phyloP scores from a whole-genome alignment of 2,888 invertebrate species.

The Tetragonisca angustula region DNA sequence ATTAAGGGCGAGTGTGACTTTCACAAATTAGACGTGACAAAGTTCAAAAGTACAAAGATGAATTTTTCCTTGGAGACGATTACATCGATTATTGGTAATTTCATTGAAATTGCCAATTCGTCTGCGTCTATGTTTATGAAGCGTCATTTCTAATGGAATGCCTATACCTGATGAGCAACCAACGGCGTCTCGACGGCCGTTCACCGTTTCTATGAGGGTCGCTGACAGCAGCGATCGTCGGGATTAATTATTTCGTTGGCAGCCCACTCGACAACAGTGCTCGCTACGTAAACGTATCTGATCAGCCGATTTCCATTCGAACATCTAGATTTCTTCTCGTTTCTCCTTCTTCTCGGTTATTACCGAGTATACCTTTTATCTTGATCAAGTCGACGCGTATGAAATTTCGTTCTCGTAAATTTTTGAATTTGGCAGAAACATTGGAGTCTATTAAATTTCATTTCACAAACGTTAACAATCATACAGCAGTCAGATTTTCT shows the following conservation, averaged over 20 bases:
- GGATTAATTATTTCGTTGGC: constrained; percentile 38
- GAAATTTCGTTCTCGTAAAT: too few relatives aligned
- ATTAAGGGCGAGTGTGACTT: too few relatives aligned
- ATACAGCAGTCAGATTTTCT: too few relatives aligned
- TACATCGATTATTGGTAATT: too few relatives aligned
- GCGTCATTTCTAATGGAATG: constrained; percentile 35
- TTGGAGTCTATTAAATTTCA: too few relatives aligned
- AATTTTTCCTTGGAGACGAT: neutral
- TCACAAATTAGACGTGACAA: too few relatives aligned
- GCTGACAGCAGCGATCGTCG: constrained; percentile 16
- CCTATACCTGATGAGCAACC: constrained; percentile 12
- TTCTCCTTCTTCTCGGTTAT: too few relatives aligned
- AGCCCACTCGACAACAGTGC: constrained; percentile 14
- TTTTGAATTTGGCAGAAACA: too few relatives aligned
- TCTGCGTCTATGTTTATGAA: constrained; percentile 19
- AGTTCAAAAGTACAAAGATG: too few relatives aligned
- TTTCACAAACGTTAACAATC: too few relatives aligned
- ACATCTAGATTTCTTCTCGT: neutral
- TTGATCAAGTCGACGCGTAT: too few relatives aligned
- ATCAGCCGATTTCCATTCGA: neutral
- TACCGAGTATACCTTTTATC: too few relatives aligned
- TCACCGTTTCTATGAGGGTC: constrained; percentile 18
- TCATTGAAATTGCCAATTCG: constrained; percentile 12
- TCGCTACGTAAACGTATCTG: constrained; percentile 6
- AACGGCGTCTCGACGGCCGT: constrained; percentile 20